These are phyloP conservation scores for Calephelis virginiensis DNA, from an alignment of 1,140 invertebrate species.

Conservation along the genomic window DNA sequence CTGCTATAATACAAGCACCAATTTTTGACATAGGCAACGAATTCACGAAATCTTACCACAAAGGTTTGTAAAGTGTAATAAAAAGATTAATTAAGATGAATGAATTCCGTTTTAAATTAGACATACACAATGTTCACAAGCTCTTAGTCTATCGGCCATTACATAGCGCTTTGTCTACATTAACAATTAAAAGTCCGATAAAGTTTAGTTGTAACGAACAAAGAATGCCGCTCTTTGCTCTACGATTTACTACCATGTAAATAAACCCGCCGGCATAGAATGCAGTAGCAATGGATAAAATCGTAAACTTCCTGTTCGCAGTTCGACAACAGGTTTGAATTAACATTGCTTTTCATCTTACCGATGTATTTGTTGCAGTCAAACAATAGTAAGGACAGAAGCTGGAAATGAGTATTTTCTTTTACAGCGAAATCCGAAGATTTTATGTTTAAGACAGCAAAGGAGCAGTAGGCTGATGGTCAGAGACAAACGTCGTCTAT, in stretches of 20 bases:
- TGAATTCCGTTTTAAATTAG: not conserved
- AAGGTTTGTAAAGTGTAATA: too few species aligned
- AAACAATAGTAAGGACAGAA: not conserved
- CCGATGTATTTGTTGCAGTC: slow-evolving; percentile 32
- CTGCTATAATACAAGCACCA: too few species aligned
- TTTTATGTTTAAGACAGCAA: too few species aligned
- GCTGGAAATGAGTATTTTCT: not conserved
- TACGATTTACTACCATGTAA: slow-evolving; percentile 58
- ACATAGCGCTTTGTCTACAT: slow-evolving; percentile 63
- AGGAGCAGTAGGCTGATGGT: too few species aligned
- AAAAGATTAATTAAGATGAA: too few species aligned
- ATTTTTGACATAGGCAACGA: too few species aligned
- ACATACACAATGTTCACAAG: not conserved
- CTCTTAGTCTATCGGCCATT: slow-evolving; percentile 32
- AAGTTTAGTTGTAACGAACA: slow-evolving; percentile 63
- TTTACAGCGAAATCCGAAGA: not conserved
- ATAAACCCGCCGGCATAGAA: slow-evolving; percentile 51
- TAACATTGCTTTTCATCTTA: slow-evolving; percentile 71
- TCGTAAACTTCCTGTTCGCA: slow-evolving; percentile 68
- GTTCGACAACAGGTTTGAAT: slow-evolving; percentile 62
- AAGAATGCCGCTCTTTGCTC: slow-evolving; percentile 67
- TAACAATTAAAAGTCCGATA: slow-evolving; percentile 73
- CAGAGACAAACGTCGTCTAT: too few species aligned
- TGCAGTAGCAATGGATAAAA: slow-evolving; percentile 66
- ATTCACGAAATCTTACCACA: too few species aligned